phyloP scores from a whole-genome alignment of 2,797 vertebrate genomes.

The Tinamus major region DNA sequence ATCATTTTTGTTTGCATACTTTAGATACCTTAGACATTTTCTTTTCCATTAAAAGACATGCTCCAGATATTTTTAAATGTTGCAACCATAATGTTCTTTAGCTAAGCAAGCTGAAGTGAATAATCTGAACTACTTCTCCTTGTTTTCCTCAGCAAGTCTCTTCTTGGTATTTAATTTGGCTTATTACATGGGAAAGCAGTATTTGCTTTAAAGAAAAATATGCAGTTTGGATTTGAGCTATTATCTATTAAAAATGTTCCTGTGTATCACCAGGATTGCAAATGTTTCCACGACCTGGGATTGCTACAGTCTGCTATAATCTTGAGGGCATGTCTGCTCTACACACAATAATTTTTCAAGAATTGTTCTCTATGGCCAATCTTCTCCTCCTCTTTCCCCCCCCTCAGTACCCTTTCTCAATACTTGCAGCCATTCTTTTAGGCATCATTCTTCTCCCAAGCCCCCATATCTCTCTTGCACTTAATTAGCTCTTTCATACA shows the following conservation, averaged over 20 bases:
- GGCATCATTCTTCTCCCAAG: not conserved
- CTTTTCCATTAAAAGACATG: not conserved
- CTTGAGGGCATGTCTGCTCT: not conserved
- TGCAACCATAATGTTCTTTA: not conserved
- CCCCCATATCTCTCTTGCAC: not conserved
- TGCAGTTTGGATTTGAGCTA: not conserved
- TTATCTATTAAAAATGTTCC: not conserved
- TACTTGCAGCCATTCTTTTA: not conserved
- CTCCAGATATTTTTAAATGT: not conserved
- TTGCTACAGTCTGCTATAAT: not conserved
- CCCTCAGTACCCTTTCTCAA: not conserved
- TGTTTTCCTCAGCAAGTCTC: slow-evolving; percentile 28
- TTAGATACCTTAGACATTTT: not conserved
- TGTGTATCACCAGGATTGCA: not conserved
- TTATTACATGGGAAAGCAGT: slow-evolving; percentile 48
- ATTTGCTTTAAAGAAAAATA: slow-evolving; percentile 46
- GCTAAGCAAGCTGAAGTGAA: not conserved
- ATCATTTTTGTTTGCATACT: not conserved
- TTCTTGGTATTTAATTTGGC: slow-evolving; percentile 63
- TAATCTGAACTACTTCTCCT: not conserved
- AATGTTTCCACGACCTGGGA: not conserved
- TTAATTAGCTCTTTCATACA: not conserved
- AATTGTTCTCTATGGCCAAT: not conserved
- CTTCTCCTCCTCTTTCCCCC: not conserved
- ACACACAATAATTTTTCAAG: not conserved